These are phyloP conservation scores for Andrena bucephala DNA, from an alignment of 2,888 invertebrate species.

Conservation along the genomic window DNA sequence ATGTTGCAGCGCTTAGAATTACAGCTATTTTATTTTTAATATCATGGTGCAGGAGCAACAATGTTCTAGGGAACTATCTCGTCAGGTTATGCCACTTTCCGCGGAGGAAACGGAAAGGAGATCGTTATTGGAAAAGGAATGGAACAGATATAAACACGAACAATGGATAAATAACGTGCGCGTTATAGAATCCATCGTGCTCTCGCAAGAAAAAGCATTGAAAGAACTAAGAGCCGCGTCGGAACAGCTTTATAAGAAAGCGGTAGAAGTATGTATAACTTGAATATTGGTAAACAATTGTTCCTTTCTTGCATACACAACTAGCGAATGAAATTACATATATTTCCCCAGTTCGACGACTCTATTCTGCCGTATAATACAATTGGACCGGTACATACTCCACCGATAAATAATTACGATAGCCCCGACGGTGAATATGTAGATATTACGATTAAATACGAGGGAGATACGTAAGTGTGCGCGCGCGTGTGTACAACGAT, in stretches of 20 bases:
- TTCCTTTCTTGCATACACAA: background rate
- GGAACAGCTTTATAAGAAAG: slow-evolving; percentile 94
- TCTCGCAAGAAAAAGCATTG: slow-evolving; percentile 92
- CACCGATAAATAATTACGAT: slow-evolving; percentile 92
- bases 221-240: slow-evolving; percentile 92
- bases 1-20: slow-evolving; percentile 71
- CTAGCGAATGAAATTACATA: background rate
- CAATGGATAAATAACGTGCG: slow-evolving; percentile 89
- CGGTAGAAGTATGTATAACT: slow-evolving; percentile 89
- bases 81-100: slow-evolving; percentile 86
- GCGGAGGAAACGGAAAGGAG: slow-evolving; percentile 88
- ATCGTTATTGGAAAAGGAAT: slow-evolving; percentile 90
- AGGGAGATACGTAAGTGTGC: slow-evolving; percentile 64
- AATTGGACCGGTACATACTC: slow-evolving; percentile 93
- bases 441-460: slow-evolving; percentile 90
- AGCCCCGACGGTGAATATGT: slow-evolving; percentile 96
- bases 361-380: slow-evolving; percentile 89
- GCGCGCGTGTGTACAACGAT: background rate
- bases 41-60: background rate
- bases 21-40: background rate
- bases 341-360: slow-evolving; percentile 89
- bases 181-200: slow-evolving; percentile 89
- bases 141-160: slow-evolving; percentile 90
- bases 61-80: slow-evolving; percentile 85
- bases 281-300: background rate